A percentile compares a stretch with the other conserved stretches of the same genome.
Conservation (phyloP, 2,888 invertebrate species). For the Pterostichus niger region DNA sequence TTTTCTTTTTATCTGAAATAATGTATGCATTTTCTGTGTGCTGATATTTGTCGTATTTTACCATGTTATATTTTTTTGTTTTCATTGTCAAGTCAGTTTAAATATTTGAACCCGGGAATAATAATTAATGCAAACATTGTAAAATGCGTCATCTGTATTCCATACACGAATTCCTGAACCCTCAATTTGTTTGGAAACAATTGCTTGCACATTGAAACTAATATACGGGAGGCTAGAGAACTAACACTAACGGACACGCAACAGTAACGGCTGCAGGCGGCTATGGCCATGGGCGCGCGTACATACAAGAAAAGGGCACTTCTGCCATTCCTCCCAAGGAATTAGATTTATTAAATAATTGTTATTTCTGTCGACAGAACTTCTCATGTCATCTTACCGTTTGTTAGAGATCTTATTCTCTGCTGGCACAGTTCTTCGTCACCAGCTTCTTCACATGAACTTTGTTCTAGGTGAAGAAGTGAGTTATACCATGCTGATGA, state of each 20-base stretch:
- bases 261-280: conserved; percentile 28
- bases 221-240: conserved; percentile 47
- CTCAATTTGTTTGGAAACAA: conserved; percentile 45
- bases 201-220: conserved; percentile 42
- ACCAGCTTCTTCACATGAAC: no score
- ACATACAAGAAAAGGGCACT: conserved; percentile 1
- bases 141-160: conserved; percentile 22
- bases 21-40: no score
- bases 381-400: no score
- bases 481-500: no score
- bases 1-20: no score
- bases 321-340: background rate
- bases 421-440: no score
- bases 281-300: background rate
- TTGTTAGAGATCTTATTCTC: no score
- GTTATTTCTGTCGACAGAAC: no score
- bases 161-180: conserved; percentile 31
- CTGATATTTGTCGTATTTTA: background rate
- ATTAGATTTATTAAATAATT: no score
- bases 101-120: conserved; percentile 1
- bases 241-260: conserved; percentile 40
- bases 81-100: background rate
- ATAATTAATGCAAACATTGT: conserved; percentile 41
- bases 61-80: background rate
- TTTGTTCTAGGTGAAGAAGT: no score